Evolutionary conservation across 2,888 invertebrate species (phyloP), one percentile per base, ranked within the genome.

Genomic region (Cataglyphis rosenhaueri): DNA sequence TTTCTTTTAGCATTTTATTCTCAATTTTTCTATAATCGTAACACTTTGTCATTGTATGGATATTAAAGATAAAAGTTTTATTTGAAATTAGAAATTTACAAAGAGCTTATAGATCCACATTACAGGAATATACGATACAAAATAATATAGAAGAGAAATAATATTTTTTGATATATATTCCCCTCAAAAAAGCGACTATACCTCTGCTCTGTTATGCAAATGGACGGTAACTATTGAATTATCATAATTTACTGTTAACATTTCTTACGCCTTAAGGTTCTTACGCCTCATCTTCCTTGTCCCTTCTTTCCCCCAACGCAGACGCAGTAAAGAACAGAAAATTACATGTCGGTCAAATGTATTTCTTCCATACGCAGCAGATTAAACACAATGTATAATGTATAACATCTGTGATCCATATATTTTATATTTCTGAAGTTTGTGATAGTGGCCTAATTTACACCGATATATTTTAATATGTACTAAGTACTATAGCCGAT

Each of bases 61-160:
- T 18, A n/a, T 0, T 74, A 73, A 59, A 73, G 35, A 61, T 32
- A 70, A 71, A 35, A 21, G 35, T 9, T 57, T 18, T 25, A 59
- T n/a, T 41, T 71, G 18, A 25, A 2, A 41, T 41, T 59, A 59
- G 3, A 3, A 38, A 44, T 66, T n/a, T 32, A 68, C 4, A 6
- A 25, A 44, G 48, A 32, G 32, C 21, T 55, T 25, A 25, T 70
- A 55, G 15, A 70, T 70, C 8, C 21, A 15, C 15, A 15, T 29
- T 15, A 21, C 3, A 29, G 29, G 48, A 66, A 29, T 29, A 29
- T 29, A 68, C n/a, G 8, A 9, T 35, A n/a, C 15, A 29, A 68
- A 41, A 59, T 70, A 18, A 55, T 70, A 35, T 6, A n/a, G 10
- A 68, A 70, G 32, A 35, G n/a, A 70, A 15, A 12, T 15, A 41